These are phyloP conservation scores for Zelleria hepariella DNA, from an alignment of 2,888 invertebrate genomes.

Conservation along the genomic window DNA sequence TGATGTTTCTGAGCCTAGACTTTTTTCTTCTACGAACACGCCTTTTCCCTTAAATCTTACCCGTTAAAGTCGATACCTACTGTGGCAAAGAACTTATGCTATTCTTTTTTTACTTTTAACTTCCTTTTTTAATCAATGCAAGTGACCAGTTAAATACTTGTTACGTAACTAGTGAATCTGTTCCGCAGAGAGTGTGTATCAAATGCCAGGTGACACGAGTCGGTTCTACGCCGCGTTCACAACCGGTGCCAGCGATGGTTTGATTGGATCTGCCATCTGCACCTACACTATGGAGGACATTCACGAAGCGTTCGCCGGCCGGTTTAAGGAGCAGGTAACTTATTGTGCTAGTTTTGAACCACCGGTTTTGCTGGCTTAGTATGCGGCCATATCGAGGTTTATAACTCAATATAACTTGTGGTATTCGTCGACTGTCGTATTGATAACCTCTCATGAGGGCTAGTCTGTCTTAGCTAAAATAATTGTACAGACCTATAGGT, in stretches of 20 bases:
- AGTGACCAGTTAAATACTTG: neutral
- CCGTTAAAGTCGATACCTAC: no score
- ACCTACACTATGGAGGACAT: conserved; percentile 76
- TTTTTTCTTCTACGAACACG: no score
- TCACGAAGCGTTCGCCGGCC: conserved; percentile 76
- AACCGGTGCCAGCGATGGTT: conserved; percentile 76
- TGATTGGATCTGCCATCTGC: conserved; percentile 80
- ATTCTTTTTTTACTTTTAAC: no score
- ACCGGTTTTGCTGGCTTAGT: neutral
- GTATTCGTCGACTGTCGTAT: no score
- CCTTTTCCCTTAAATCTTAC: no score
- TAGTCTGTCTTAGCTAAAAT: no score
- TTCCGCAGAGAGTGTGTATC: conserved; percentile 75
- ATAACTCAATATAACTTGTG: no score
- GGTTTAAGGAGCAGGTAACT: conserved; percentile 76
- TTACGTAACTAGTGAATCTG: neutral
- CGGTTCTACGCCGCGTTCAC: conserved; percentile 79
- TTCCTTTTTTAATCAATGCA: neutral
- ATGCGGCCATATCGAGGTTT: no score
- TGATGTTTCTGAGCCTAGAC: no score
- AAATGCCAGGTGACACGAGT: conserved; percentile 73
- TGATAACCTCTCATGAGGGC: no score
- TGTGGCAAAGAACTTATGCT: no score
- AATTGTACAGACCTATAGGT: no score
- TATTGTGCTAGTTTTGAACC: neutral